Evolutionary conservation across 2,888 invertebrate species (phyloP).

Genomic region (Leptopterna dolabrata): DNA sequence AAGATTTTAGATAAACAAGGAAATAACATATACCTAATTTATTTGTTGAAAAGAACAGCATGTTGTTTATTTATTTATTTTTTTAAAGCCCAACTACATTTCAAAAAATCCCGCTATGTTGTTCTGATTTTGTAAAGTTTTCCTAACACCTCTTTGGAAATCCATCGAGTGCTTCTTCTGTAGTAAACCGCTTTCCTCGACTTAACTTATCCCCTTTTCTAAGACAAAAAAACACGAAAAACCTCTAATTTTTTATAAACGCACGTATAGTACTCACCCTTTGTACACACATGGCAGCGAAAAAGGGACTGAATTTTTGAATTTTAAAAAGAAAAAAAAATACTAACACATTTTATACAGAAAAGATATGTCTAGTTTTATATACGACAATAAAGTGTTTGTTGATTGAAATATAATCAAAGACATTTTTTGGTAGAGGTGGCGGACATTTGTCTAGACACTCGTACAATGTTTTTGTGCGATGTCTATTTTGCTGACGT

Average conservation of each 20-base stretch:
- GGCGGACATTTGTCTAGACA: background rate
- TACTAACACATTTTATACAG: constrained; percentile 25
- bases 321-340: background rate
- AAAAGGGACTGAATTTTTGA: constrained; percentile 47
- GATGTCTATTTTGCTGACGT: background rate
- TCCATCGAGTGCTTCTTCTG: background rate
- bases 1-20: constrained; percentile 3
- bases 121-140: background rate
- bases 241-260: constrained; percentile 19
- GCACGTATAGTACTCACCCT: constrained; percentile 5
- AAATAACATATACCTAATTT: background rate
- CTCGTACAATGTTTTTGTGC: background rate
- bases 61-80: background rate
- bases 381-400: constrained; percentile 46
- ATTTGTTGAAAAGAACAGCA: background rate
- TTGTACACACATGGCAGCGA: constrained; percentile 33
- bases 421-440: background rate
- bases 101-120: background rate
- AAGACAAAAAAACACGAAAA: background rate
- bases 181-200: background rate
- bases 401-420: background rate
- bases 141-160: background rate
- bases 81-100: background rate
- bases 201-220: background rate
- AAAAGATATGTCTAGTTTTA: constrained; percentile 49